Evolutionary conservation across 1,140 invertebrate genomes (phyloP), one percentile per base, ranked within the genome.

Genomic region (Drosophila ercepeae): DNA sequence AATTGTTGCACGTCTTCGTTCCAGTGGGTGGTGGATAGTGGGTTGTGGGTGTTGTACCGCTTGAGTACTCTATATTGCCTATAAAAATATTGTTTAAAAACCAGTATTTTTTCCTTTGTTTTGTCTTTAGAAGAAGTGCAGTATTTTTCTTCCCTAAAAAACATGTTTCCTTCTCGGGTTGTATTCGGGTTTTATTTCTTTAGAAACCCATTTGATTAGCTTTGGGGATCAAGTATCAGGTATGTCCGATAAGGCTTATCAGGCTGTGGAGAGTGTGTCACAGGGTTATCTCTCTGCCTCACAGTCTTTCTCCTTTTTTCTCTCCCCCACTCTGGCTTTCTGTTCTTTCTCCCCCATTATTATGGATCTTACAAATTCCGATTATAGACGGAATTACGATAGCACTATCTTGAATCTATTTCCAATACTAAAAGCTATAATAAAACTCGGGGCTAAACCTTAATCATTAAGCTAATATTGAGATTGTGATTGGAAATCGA

Each of bases 1-100:
- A 78, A 84, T 83, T 75, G 75, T 84, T 78, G 21, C 29, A 32
- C 29, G 29, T 32, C 29, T 32, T 25, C 13, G 42, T 29, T 23
- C 8, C 41, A 21, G 21, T 21, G 21, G 21, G 2, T 21, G 21
- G 2, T 2, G 21, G n/a, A n/a, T n/a, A 21, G 21, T 21, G 4
- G 2, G 2, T 21, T 21, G 21, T 21, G 21, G n/a, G n/a, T n/a
- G n/a, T n/a, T 21, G 4, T 21, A 21, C 4, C 21, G 21, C 21
- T 21, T 21, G 2, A 21, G 21, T 2, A 21, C 21, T 2, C 4
- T 21, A 21, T 21, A 21, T 2, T 21, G 21, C 4, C 21, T 21
- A 21, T 21, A 21, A 21, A 21, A 21, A 21, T 21, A 21, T 2
- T 2, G 4, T 21, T 21, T 21, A 21, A 21, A 21, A 21, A 2